Evolutionary conservation across 2,888 invertebrate species (phyloP).

Genomic region (Vannuccia rotundouncinata): DNA sequence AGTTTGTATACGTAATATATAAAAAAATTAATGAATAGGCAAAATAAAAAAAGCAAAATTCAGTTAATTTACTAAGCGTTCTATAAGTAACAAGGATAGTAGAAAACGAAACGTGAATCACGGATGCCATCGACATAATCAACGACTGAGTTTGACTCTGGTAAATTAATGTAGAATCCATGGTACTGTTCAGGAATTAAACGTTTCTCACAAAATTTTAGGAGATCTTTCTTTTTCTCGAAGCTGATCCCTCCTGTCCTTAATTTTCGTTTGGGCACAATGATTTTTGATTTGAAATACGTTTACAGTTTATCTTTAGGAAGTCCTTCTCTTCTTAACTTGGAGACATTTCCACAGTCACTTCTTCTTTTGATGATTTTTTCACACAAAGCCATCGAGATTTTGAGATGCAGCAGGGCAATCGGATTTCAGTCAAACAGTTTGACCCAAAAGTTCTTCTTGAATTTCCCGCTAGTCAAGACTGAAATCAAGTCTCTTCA

Average conservation of each 20-base stretch:
- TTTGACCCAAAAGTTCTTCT: not conserved
- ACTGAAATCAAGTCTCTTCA: not conserved
- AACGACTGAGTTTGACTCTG: too few relatives aligned
- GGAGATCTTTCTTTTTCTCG: not conserved
- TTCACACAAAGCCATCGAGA: not conserved
- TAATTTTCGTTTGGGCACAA: not conserved
- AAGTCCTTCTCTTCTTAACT: not conserved
- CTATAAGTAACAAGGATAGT: too few relatives aligned
- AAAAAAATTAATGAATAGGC: too few relatives aligned
- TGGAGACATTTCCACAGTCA: not conserved
- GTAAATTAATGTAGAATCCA: not conserved
- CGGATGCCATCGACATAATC: too few relatives aligned
- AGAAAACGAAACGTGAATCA: too few relatives aligned
- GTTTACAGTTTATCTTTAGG: not conserved
- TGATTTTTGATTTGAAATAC: too few relatives aligned
- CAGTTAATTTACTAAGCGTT: too few relatives aligned
- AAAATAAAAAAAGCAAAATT: too few relatives aligned
- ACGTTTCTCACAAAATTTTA: not conserved
- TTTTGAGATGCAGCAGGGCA: not conserved
- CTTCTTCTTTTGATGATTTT: not conserved
- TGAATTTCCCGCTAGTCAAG: not conserved
- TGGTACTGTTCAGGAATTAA: slow-evolving; percentile 2
- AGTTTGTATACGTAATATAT: too few relatives aligned
- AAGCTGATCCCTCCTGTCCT: not conserved
- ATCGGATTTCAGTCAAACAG: not conserved